Percentiles rank a stretch among this genome's conserved stretches.
These are phyloP conservation scores for Campoletis raptor DNA, from an alignment of 2,888 invertebrate species.

Conservation along the genomic window DNA sequence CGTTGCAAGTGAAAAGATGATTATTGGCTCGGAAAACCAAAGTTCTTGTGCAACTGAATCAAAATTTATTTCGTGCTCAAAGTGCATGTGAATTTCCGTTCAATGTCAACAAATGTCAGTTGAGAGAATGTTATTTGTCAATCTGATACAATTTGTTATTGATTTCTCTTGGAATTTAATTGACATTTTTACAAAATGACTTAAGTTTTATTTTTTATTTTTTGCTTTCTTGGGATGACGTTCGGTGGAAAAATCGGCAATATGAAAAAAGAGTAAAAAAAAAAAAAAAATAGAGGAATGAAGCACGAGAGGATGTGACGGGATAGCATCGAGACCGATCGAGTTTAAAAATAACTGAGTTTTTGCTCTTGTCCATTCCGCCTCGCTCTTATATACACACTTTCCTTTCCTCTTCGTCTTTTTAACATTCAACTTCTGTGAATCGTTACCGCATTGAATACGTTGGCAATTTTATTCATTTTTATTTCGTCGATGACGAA, in stretches of 20 bases:
- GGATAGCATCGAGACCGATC: conserved; percentile 49
- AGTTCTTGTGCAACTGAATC: background rate
- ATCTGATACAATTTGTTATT: background rate
- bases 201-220: background rate
- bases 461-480: conserved; percentile 12
- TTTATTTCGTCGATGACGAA: conserved; percentile 21
- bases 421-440: conserved; percentile 23
- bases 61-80: background rate
- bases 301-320: conserved; percentile 56
- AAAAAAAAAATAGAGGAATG: conserved; percentile 18
- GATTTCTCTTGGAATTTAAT: background rate
- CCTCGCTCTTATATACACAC: conserved; percentile 38
- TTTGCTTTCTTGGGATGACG: background rate
- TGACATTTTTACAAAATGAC: background rate
- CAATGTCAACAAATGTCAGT: background rate
- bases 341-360: conserved; percentile 61
- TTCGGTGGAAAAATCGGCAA: conserved; percentile 39
- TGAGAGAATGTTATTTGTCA: background rate
- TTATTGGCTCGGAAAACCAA: background rate
- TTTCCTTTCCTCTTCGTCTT: conserved; percentile 49
- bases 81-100: background rate
- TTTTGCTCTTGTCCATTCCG: conserved; percentile 63
- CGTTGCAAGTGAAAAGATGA: background rate
- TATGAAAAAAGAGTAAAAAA: conserved; percentile 42
- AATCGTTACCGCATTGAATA: conserved; percentile 47